Evolutionary conservation across 2,888 invertebrate genomes (phyloP).

Genomic region (Phrixothrix hirtus): DNA sequence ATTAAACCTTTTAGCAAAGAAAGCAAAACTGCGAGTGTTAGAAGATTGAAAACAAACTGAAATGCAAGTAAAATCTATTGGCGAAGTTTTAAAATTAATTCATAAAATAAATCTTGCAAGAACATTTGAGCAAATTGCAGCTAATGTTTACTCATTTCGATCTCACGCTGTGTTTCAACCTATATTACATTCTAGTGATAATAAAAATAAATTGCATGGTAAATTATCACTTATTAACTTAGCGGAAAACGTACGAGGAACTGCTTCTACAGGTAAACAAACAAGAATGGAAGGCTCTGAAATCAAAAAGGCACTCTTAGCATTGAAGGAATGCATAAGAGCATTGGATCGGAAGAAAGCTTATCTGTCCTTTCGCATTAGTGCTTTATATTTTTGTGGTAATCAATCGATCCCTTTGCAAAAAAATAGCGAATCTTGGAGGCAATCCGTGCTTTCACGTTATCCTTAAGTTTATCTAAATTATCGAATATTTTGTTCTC

Average conservation of each 20-base stretch:
- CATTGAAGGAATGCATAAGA: slow-evolving; percentile 96
- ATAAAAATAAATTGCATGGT: slow-evolving; percentile 84
- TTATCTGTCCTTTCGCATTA: slow-evolving; percentile 96
- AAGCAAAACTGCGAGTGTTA: slow-evolving; percentile 89
- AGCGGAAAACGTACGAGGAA: slow-evolving; percentile 97
- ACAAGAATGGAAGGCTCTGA: slow-evolving; percentile 96
- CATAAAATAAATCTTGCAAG: slow-evolving; percentile 87
- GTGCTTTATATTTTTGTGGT: slow-evolving; percentile 98
- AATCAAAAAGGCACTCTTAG: slow-evolving; percentile 94
- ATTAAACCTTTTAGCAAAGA: slow-evolving; percentile 86
- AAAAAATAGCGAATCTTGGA: too few species aligned
- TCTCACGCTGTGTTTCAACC: slow-evolving; percentile 99
- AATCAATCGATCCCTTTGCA: too few species aligned
- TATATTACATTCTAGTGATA: slow-evolving; percentile 73
- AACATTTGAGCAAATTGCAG: slow-evolving; percentile 96
- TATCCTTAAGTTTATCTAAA: too few species aligned
- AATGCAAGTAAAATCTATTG: slow-evolving; percentile 85
- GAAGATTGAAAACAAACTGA: slow-evolving; percentile 98
- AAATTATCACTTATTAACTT: slow-evolving; percentile 99
- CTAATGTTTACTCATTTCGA: slow-evolving; percentile 96
- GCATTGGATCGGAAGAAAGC: slow-evolving; percentile 94
- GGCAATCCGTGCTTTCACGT: too few species aligned
- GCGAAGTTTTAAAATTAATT: slow-evolving; percentile 91
- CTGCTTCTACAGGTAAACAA: slow-evolving; percentile 93
- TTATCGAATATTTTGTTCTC: too few species aligned